phyloP scores from a whole-genome alignment of 2,888 invertebrate genomes.

The Hirtodrosophila confusa region DNA sequence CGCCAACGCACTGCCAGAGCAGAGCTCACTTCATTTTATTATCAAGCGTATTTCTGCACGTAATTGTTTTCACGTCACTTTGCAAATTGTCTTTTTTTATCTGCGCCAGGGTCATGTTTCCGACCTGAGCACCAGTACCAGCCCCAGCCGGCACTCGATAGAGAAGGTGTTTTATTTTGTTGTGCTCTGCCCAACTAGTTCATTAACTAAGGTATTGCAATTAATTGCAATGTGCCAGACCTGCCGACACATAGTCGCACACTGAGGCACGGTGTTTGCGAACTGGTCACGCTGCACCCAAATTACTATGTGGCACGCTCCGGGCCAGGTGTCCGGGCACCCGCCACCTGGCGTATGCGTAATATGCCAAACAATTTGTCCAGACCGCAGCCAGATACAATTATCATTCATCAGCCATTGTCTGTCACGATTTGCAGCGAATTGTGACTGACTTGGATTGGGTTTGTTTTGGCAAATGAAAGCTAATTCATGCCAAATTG shows the following conservation, averaged over 20 bases:
- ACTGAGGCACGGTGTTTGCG: not conserved
- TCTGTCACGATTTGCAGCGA: constrained; percentile 44
- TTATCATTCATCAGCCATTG: constrained; percentile 45
- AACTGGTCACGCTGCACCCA: constrained; percentile 7
- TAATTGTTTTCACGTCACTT: constrained; percentile 79
- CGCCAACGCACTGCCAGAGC: constrained; percentile 16
- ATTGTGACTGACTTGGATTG: constrained; percentile 14
- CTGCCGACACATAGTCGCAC: constrained; percentile 18
- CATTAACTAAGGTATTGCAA: constrained; percentile 63
- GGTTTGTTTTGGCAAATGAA: constrained; percentile 4
- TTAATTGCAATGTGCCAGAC: constrained; percentile 59
- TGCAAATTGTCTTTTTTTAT: constrained; percentile 70
- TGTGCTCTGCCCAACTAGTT: constrained; percentile 46
- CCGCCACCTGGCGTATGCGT: constrained; percentile 56
- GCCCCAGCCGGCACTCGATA: not conserved
- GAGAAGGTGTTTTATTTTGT: not conserved
- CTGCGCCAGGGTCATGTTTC: constrained; percentile 40
- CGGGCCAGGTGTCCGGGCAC: not conserved
- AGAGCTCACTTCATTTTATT: constrained; percentile 76
- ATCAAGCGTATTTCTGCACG: constrained; percentile 76
- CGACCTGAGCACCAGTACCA: constrained; percentile 28
- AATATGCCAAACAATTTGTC: constrained; percentile 50
- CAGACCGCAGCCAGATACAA: constrained; percentile 35
- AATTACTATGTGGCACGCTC: constrained; percentile 43
- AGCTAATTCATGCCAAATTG: not conserved